Evolutionary conservation across 2,797 vertebrate genomes (phyloP).

Genomic region (Myotis planiceps): DNA sequence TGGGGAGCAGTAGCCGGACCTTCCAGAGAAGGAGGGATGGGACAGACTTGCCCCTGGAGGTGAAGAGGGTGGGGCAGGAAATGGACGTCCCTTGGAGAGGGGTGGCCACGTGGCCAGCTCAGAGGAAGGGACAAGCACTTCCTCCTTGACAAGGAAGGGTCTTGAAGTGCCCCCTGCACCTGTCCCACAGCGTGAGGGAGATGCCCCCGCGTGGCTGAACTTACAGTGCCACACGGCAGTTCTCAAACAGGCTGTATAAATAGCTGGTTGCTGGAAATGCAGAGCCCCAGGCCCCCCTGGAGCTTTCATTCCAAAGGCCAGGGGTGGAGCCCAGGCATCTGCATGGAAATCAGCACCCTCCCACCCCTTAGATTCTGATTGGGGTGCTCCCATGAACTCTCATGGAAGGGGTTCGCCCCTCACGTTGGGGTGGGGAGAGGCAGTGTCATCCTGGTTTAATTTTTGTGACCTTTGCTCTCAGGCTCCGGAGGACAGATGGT

Average conservation of each 20-base stretch:
- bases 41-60: not conserved
- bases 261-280: not conserved
- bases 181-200: not conserved
- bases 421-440: accelerated
- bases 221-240: accelerated
- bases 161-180: accelerated
- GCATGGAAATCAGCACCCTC: not conserved
- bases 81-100: not conserved
- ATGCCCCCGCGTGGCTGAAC: accelerated
- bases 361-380: not conserved
- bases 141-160: not conserved
- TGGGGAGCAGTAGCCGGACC: accelerated
- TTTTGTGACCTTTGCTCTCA: constrained; percentile 10
- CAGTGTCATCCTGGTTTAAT: not conserved
- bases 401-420: accelerated
- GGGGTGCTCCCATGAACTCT: too few relatives aligned
- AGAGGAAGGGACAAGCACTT: too few relatives aligned
- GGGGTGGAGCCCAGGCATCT: not conserved
- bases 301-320: not conserved
- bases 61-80: not conserved
- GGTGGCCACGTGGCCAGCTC: not conserved
- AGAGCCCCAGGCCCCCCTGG: accelerated
- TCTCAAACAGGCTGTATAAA: not conserved
- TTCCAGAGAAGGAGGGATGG: not conserved
- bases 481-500: constrained; percentile 92